These are phyloP conservation scores for Phyllostomus hastatus DNA, from an alignment of 2,113 vertebrate species.

Conservation along the genomic window DNA sequence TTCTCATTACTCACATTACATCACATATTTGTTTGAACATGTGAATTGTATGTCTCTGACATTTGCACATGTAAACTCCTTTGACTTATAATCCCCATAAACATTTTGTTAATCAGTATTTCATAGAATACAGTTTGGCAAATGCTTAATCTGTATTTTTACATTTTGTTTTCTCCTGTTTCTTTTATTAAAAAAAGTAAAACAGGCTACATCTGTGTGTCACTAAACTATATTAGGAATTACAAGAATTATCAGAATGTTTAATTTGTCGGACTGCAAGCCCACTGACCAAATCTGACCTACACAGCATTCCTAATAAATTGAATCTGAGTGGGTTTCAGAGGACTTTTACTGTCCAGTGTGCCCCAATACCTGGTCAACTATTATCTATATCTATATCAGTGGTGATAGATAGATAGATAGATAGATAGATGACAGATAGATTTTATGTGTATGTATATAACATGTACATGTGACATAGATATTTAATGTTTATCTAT, in stretches of 20 bases:
- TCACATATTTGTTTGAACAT: not conserved
- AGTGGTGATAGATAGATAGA: not conserved
- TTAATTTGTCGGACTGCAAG: not conserved
- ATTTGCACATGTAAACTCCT: not conserved
- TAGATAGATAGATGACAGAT: not conserved
- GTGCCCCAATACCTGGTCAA: not conserved
- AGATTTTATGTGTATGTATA: not conserved
- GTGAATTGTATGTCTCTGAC: not conserved
- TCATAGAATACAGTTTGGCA: not conserved
- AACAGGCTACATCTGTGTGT: not conserved
- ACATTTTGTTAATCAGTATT: not conserved
- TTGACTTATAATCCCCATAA: not conserved
- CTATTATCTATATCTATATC: not conserved
- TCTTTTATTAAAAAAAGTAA: not conserved
- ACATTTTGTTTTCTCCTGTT: not conserved
- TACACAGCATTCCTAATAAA: not conserved
- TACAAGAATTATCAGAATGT: not conserved
- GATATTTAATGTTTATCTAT: not conserved
- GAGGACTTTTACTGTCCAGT: not conserved
- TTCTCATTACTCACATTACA: not conserved
- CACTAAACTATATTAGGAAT: not conserved
- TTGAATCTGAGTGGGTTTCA: not conserved
- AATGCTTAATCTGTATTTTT: not conserved
- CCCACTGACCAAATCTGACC: not conserved
- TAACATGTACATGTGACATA: not conserved